Conservation (phyloP, 2,797 vertebrate species). For the Garrulus glandarius region DNA sequence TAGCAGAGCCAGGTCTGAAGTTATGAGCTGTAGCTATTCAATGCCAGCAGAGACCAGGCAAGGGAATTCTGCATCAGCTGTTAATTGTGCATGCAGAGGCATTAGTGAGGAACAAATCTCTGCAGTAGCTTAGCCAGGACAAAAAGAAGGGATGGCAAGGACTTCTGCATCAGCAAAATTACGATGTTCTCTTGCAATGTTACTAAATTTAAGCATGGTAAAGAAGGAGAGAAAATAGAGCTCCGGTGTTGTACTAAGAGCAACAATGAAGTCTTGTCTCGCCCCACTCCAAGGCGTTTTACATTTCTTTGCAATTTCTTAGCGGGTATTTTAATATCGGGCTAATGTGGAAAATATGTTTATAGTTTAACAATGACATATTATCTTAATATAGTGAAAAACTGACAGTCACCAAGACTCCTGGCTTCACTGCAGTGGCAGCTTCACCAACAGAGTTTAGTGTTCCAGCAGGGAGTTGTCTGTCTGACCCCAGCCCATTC, state of each 20-base stretch:
- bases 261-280: neutral
- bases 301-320: neutral
- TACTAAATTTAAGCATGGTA: neutral
- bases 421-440: neutral
- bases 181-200: neutral
- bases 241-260: fast-evolving
- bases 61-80: constrained; percentile 6
- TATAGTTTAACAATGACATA: neutral
- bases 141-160: neutral
- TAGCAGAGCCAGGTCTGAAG: neutral
- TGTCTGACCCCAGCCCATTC: neutral
- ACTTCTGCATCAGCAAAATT: constrained; percentile 4
- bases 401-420: neutral
- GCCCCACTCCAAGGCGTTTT: neutral
- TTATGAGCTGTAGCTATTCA: neutral
- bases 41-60: neutral
- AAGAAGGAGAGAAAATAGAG: neutral
- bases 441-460: neutral
- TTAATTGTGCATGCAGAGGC: constrained; percentile 1
- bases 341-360: neutral
- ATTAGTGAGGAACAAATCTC: neutral
- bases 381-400: neutral
- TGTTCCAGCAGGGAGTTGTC: neutral
- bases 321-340: neutral
- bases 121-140: constrained; percentile 6